Evolutionary conservation across 64 coral and sea anemone species (phyloP), one percentile per base, ranked within the genome.

Genomic region (Orbicella faveolata): DNA sequence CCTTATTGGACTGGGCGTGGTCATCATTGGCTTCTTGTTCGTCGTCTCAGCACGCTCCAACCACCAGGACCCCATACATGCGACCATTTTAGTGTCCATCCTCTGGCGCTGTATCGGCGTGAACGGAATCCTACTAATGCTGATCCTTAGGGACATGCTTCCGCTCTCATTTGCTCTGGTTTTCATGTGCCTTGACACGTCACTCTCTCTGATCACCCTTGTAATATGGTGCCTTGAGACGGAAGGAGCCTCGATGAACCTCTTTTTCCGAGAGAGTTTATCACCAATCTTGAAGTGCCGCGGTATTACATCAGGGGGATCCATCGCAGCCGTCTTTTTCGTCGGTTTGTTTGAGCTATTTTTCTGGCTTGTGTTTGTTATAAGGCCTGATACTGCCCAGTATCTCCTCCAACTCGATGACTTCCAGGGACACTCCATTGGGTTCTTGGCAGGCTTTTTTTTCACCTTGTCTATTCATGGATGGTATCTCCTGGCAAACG

Each of bases 211-310:
- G 52, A 48, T 83, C 33, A 93, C 92, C 57, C 67, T 83, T 5
- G 25, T 89, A 52, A 75, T 93, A 83, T 93, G 86, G 92, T 36
- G 15, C 72, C 74, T 26, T 25, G 92, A 93, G 41, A 83, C 92
- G 19, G 72, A 89, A 20, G 76, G 55, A 25, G 55, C 92, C 20
- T 83, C 78, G 26, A 14, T 77, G 52, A 18, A 18, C 1, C 17
- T 63, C 16, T 93, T 89, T 2, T 83, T 83, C 59, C 73, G 19
- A 73, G 78, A 89, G 14, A 62, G 67, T 18, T 67, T 66, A 9
- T 63, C 6, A 36, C 55, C 69, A 25, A 83, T 93, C 3, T 63
- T 63, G 2, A 93, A 61, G 63, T 79, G 13, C 13, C 48, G 20
- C 57, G 78, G 76, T 13, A 9, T n/a, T 61, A 81, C 21, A 59